Evolutionary conservation across 2,113 vertebrate genomes (phyloP).

Genomic region (Dasypus novemcinctus): DNA sequence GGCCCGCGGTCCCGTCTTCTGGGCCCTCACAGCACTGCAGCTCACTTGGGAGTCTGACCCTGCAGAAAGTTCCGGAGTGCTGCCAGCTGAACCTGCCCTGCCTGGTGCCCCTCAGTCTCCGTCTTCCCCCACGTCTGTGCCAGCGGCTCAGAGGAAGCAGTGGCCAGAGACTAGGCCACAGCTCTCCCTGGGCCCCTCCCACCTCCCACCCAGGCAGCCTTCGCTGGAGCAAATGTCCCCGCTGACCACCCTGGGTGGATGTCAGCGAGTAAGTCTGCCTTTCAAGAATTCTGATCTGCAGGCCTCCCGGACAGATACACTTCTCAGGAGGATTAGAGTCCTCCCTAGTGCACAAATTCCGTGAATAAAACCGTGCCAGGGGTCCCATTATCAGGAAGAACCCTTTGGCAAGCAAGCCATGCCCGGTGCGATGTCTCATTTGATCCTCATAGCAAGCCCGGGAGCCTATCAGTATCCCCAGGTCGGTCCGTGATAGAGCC

Average conservation of each 20-base stretch:
- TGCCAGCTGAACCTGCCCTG: neutral
- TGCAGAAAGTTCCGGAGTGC: neutral
- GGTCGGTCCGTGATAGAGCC: neutral
- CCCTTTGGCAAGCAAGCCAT: no score
- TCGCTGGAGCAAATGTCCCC: neutral
- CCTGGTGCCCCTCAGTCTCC: neutral
- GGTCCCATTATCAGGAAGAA: neutral
- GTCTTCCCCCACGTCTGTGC: no score
- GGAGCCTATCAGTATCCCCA: accelerated
- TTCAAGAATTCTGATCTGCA: accelerated
- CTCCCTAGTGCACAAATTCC: no score
- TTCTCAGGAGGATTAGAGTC: neutral
- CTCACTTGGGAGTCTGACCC: neutral
- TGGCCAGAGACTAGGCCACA: neutral
- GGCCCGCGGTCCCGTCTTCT: neutral
- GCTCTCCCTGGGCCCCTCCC: accelerated
- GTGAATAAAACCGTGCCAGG: neutral
- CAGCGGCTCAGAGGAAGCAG: neutral
- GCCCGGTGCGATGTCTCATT: accelerated
- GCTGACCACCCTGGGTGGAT: accelerated
- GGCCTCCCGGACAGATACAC: neutral
- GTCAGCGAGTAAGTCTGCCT: neutral
- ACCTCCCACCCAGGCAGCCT: accelerated
- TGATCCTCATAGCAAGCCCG: accelerated
- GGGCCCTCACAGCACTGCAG: neutral